Evolutionary conservation across 2,113 vertebrate genomes (phyloP), one percentile per base, ranked within the genome.

Genomic region (Motacilla tschutschensis): DNA sequence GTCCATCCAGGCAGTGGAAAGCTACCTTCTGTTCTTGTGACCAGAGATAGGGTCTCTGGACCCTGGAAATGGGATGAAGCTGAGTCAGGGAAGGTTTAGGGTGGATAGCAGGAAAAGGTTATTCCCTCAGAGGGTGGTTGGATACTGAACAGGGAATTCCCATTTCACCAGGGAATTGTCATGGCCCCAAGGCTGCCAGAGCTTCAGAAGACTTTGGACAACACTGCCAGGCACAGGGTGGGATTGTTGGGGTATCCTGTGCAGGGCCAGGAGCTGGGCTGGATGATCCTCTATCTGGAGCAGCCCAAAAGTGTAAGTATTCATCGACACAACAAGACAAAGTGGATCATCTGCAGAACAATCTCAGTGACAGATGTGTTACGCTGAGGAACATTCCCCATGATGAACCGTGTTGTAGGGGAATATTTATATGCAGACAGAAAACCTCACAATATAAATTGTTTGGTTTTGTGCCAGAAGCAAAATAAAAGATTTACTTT

Each of bases 201-300:
- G 25, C 4, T 55, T 35, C 41, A 48, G 50, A 31, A 40, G 10
- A 0, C 0, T 64, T 64, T 64, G 59, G 59, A 82, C 8, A 73
- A 5, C 0, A 0, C 24, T 35, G 15, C 12, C 35, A 55, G 35
- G 28, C 33, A 25, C 19, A 73, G 25, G 8, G 7, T 41, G 69
- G 35, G 25, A 48, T 41, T 64, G 35, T 1, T 67, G 29, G 12
- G 53, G 29, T 3, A 11, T 35, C 31, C 36, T 50, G 31, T 14
- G 17, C 43, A 36, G 36, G 36, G 17, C 43, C 50, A 41, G 43
- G 31, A 65, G 21, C 17, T 65, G 43, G 21, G 14, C 8, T 73
- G 35, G 31, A 48, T 43, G 20, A 48, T 57, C 8, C 35, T 55
- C 36, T 72, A 0, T 18, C 14, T 57, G 58, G 25, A 83, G 14